Percentiles rank a stretch among this genome's conserved stretches.
These are phyloP conservation scores for Odontomachus brunneus DNA, from an alignment of 1,140 invertebrate species.

Conservation along the genomic window DNA sequence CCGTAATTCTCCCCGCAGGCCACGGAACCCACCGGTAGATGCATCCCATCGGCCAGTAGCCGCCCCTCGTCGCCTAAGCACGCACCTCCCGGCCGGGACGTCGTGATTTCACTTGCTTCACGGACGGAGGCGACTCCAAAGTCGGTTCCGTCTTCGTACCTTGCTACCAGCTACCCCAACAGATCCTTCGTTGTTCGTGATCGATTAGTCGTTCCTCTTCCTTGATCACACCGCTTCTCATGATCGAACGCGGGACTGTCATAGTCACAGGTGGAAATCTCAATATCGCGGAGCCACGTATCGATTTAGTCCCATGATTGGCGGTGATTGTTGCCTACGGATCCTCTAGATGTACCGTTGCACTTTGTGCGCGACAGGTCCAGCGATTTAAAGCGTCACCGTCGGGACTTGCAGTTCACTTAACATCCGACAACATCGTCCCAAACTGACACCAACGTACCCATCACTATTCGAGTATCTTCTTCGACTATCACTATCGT, in stretches of 20 bases:
- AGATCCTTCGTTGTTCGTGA: conserved; percentile 12
- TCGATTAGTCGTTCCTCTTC: conserved; percentile 5
- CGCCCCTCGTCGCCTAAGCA: conserved; percentile 73
- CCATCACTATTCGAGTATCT: background rate
- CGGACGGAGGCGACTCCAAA: conserved; percentile 9
- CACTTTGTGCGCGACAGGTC: conserved; percentile 33
- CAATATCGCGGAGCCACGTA: conserved; percentile 7
- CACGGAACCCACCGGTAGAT: conserved; percentile 85
- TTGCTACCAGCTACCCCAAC: conserved; percentile 50
- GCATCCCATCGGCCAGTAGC: conserved; percentile 83
- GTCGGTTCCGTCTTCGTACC: conserved; percentile 7
- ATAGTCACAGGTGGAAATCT: background rate
- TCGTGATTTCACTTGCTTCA: conserved; percentile 69
- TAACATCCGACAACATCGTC: background rate
- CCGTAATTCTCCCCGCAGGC: conserved; percentile 84
- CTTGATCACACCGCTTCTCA: conserved; percentile 12
- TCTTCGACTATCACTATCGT: background rate
- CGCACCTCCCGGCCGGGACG: conserved; percentile 63
- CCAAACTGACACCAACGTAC: background rate
- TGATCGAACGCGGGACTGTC: conserved; percentile 19
- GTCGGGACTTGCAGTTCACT: conserved; percentile 13
- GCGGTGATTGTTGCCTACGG: background rate
- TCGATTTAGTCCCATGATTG: conserved; percentile 23
- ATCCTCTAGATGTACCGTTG: conserved; percentile 40
- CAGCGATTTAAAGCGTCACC: conserved; percentile 19